Percentiles rank a stretch among this genome's conserved stretches.
These are phyloP conservation scores for Balearica regulorum DNA, from an alignment of 2,797 vertebrate species.

Conservation along the genomic window DNA sequence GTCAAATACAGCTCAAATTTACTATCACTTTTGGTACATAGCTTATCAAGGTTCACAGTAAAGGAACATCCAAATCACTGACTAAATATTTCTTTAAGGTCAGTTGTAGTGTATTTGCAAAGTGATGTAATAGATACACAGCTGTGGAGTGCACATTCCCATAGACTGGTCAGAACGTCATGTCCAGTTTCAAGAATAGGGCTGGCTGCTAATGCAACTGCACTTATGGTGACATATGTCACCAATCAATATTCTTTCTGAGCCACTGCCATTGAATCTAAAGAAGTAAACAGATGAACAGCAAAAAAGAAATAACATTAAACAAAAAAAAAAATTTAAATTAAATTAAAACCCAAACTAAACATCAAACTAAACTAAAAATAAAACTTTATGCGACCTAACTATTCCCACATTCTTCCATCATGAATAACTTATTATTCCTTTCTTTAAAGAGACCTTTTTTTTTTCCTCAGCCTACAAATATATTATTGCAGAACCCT, in stretches of 20 bases:
- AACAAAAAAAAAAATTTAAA: background rate
- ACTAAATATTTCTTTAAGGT: background rate
- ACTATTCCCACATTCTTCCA: background rate
- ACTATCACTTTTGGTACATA: background rate
- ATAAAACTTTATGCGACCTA: background rate
- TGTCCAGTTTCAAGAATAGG: background rate
- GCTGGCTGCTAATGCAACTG: background rate
- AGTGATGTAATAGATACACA: background rate
- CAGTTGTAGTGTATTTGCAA: background rate
- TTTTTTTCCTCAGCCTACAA: background rate
- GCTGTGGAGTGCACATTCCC: background rate
- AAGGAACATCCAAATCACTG: background rate
- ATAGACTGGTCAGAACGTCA: background rate
- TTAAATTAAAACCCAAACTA: too few relatives aligned
- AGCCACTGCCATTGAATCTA: background rate
- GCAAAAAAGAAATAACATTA: background rate
- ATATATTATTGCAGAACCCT: background rate
- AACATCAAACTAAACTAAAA: background rate
- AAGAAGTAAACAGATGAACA: background rate
- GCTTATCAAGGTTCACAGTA: background rate
- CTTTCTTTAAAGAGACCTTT: background rate
- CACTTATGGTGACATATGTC: background rate
- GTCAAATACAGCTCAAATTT: background rate
- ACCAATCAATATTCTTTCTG: background rate
- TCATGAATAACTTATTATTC: background rate